Evolutionary conservation across 2,113 vertebrate species (phyloP).

Genomic region (Pandion haliaetus): DNA sequence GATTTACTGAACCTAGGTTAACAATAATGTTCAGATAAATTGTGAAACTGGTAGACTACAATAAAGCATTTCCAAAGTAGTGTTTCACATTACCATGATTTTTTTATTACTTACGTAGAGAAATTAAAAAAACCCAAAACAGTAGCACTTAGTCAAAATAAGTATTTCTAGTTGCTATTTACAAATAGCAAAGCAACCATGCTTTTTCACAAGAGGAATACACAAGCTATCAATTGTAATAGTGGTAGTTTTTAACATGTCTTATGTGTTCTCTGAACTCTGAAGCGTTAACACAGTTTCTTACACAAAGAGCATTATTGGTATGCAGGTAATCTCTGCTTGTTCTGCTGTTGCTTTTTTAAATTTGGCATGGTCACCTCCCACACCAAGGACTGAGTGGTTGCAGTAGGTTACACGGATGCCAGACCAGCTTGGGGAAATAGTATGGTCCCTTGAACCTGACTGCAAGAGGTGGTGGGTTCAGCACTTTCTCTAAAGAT

Average conservation of each 20-base stretch:
- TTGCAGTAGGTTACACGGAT: background rate
- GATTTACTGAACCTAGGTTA: background rate
- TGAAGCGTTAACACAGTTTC: background rate
- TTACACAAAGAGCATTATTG: background rate
- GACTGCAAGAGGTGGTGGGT: background rate
- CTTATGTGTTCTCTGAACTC: accelerated
- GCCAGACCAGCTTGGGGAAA: background rate
- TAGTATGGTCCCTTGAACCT: background rate
- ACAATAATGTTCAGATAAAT: background rate
- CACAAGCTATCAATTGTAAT: too few relatives aligned
- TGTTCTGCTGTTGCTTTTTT: background rate
- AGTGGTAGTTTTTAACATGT: background rate
- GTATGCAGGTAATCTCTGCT: background rate
- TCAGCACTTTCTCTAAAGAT: background rate
- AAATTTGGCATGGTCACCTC: background rate
- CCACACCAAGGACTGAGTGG: background rate
- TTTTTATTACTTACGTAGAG: background rate
- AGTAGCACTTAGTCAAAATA: background rate
- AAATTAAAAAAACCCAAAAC: background rate
- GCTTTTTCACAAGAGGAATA: background rate
- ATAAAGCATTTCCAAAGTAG: background rate
- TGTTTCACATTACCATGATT: background rate
- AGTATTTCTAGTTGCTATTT: background rate
- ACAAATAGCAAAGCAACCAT: accelerated
- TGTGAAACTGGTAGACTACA: background rate